phyloP scores from a whole-genome alignment of 2,797 vertebrate genomes.

The Hyperoplus lanceolatus region DNA sequence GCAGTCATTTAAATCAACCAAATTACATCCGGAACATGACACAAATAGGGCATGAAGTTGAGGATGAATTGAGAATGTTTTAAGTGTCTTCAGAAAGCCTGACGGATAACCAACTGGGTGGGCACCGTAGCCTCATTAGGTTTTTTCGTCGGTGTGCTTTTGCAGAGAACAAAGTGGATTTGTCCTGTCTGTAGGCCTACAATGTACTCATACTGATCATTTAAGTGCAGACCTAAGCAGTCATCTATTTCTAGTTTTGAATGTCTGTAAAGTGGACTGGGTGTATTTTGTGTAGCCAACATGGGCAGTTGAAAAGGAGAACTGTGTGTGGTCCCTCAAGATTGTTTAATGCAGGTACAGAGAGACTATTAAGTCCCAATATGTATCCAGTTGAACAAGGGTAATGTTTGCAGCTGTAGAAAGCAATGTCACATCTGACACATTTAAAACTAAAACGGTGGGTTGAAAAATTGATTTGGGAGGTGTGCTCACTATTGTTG shows the following conservation, averaged over 20 bases:
- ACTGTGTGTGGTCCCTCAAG: slow-evolving; percentile 54
- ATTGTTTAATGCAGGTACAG: slow-evolving; percentile 43
- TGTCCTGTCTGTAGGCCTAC: slow-evolving; percentile 23
- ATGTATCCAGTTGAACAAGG: slow-evolving; percentile 43
- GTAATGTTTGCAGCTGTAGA: slow-evolving; percentile 44
- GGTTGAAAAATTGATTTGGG: slow-evolving; percentile 27
- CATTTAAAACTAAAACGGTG: slow-evolving; percentile 57
- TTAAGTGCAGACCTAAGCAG: slow-evolving; percentile 44
- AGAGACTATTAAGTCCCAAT: slow-evolving; percentile 24
- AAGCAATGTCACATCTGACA: slow-evolving; percentile 53
- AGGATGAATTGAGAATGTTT: slow-evolving; percentile 69
- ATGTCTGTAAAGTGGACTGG: slow-evolving; percentile 28
- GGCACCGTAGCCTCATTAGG: slow-evolving; percentile 13
- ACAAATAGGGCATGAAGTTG: slow-evolving; percentile 65
- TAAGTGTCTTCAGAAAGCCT: slow-evolving; percentile 46
- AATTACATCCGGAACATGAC: slow-evolving; percentile 40
- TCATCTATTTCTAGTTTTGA: slow-evolving; percentile 42
- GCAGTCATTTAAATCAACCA: slow-evolving; percentile 48
- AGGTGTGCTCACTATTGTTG: slow-evolving; percentile 40
- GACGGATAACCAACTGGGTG: slow-evolving; percentile 40
- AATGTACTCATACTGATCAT: slow-evolving; percentile 35
- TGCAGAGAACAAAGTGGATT: slow-evolving; percentile 27
- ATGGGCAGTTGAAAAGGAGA: slow-evolving; percentile 16
- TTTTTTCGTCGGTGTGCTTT: slow-evolving; percentile 45
- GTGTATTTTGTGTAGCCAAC: slow-evolving; percentile 30